Evolutionary conservation across 2,888 invertebrate genomes (phyloP).

Genomic region (Ceraclea dissimilis): DNA sequence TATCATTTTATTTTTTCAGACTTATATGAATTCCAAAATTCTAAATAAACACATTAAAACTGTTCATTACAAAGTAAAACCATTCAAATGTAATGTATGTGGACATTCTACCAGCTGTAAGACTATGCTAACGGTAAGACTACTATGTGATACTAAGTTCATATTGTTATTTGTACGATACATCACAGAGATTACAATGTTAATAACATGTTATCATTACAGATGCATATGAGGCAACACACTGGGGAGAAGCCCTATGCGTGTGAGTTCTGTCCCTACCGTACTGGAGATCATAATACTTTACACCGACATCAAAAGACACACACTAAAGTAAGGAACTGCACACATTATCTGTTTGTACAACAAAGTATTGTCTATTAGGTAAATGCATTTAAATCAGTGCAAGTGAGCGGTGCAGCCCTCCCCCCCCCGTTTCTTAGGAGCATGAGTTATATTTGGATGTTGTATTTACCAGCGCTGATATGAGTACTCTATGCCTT

Average conservation of each 20-base stretch:
- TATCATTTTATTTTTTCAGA: too few species aligned
- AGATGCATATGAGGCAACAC: conserved; percentile 67
- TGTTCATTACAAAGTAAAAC: conserved; percentile 67
- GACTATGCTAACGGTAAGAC: conserved; percentile 53
- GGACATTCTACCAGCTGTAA: conserved; percentile 65
- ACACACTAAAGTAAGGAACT: conserved; percentile 43
- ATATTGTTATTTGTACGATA: too few species aligned
- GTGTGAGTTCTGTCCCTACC: conserved; percentile 61
- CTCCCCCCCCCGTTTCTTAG: too few species aligned
- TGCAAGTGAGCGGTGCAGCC: too few species aligned
- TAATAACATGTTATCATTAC: conserved; percentile 20
- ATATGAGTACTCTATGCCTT: too few species aligned
- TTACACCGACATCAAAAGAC: conserved; percentile 58
- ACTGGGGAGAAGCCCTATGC: conserved; percentile 71
- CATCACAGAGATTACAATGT: too few species aligned
- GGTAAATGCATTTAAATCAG: too few species aligned
- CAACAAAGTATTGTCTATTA: background rate
- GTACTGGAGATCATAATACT: conserved; percentile 69
- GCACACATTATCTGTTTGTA: too few species aligned
- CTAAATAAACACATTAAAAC: conserved; percentile 61
- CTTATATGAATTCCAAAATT: conserved; percentile 60
- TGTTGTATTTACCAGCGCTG: too few species aligned
- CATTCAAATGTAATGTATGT: conserved; percentile 67
- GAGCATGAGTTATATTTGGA: too few species aligned
- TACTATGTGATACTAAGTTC: too few species aligned